Percentiles rank a stretch among this genome's conserved stretches.
These are phyloP conservation scores for Pseudococcus jackbeardsleyi DNA, from an alignment of 2,888 invertebrate species.

Conservation along the genomic window DNA sequence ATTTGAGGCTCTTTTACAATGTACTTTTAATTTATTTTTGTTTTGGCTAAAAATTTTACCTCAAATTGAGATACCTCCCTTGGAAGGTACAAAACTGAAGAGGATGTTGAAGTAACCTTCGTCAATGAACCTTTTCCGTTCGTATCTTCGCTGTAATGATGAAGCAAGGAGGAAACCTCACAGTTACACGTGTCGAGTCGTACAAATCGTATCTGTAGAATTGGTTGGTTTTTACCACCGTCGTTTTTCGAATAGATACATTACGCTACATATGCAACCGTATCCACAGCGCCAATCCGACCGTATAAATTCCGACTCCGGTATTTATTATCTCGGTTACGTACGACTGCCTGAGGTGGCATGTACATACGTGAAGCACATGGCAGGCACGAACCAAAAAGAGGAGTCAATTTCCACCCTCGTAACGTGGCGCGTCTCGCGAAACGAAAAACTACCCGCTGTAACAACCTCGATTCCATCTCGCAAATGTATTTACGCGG, in stretches of 20 bases:
- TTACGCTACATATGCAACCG: neutral
- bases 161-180: no score
- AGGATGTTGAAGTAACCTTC: no score
- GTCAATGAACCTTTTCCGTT: no score
- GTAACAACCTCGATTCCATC: neutral
- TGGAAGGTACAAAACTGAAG: no score
- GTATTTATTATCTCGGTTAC: neutral
- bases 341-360: neutral
- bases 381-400: neutral
- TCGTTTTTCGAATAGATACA: neutral
- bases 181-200: no score
- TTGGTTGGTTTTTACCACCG: no score
- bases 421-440: neutral
- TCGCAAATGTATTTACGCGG: conserved; percentile 15
- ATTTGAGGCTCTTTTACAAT: no score
- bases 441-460: neutral
- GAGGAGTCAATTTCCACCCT: neutral
- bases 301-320: neutral
- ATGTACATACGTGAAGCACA: neutral
- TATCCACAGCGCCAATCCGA: neutral
- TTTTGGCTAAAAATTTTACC: no score
- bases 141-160: no score
- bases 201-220: no score
- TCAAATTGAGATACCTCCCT: no score
- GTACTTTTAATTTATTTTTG: no score